Percentiles rank a stretch among this genome's conserved stretches.
phyloP scores from a whole-genome alignment of 1,140 invertebrate species.

The Drosophila nikananu region DNA sequence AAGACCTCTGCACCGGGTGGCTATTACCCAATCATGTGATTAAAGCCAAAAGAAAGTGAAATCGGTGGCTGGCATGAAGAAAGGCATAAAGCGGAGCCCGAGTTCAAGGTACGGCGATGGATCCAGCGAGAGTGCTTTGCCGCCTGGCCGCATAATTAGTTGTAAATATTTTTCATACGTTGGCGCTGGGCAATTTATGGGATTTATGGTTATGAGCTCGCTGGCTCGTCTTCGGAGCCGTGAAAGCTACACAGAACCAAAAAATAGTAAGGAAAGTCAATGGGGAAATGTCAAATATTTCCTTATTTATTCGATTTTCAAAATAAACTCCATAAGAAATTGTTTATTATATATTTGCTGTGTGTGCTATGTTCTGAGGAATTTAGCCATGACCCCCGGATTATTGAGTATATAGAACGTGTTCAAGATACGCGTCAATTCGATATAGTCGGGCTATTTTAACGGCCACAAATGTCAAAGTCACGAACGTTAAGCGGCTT shows the following conservation, averaged over 20 bases:
- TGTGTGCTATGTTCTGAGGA: not conserved
- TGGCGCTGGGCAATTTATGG: constrained; percentile 40
- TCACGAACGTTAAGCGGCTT: constrained; percentile 71
- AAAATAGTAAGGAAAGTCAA: not conserved
- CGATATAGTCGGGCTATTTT: constrained; percentile 62
- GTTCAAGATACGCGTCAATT: constrained; percentile 60
- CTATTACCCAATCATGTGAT: constrained; percentile 75
- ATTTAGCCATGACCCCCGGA: not conserved
- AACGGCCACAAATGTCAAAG: constrained; percentile 66
- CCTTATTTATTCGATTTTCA: not conserved
- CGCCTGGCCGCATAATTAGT: constrained; percentile 53
- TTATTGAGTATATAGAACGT: constrained; percentile 48
- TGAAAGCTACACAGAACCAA: constrained; percentile 28
- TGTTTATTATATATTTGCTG: too few species aligned
- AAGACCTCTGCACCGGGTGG: constrained; percentile 35
- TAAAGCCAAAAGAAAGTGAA: constrained; percentile 67
- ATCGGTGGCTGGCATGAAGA: constrained; percentile 36
- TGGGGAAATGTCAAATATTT: not conserved
- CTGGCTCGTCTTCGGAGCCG: constrained; percentile 4
- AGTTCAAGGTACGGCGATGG: constrained; percentile 65
- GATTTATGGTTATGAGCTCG: constrained; percentile 43
- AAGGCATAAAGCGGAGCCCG: constrained; percentile 34
- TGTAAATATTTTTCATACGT: constrained; percentile 51
- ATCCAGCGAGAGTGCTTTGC: constrained; percentile 34
- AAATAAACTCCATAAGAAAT: not conserved